phyloP scores from a whole-genome alignment of 1,140 invertebrate genomes.

The Drosophila willistoni region DNA sequence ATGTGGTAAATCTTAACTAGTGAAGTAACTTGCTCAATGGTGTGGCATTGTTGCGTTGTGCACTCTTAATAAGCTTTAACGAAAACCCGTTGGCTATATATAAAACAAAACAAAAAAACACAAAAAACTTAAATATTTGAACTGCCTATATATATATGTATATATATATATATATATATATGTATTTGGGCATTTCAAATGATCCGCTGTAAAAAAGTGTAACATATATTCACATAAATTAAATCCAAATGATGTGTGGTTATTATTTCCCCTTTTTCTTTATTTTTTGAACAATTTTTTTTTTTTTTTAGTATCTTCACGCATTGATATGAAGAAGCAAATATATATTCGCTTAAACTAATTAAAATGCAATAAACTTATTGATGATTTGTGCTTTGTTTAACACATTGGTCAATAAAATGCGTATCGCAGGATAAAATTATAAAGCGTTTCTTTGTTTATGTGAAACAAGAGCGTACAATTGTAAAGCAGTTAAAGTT shows the following conservation, averaged over 20 bases:
- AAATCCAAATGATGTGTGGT: slow-evolving; percentile 43
- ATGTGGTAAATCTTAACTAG: slow-evolving; percentile 17
- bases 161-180: too few relatives aligned
- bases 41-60: slow-evolving; percentile 36
- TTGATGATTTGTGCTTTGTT: slow-evolving; percentile 30
- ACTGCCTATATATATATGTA: slow-evolving; percentile 35
- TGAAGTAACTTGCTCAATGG: slow-evolving; percentile 52
- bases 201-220: slow-evolving; percentile 64
- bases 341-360: slow-evolving; percentile 42
- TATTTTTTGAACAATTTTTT: slow-evolving; percentile 3
- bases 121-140: not conserved
- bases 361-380: slow-evolving; percentile 50
- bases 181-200: slow-evolving; percentile 45
- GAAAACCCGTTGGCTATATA: slow-evolving; percentile 54
- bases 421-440: slow-evolving; percentile 13
- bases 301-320: slow-evolving; percentile 7
- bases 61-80: slow-evolving; percentile 56
- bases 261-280: slow-evolving; percentile 30
- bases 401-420: slow-evolving; percentile 19
- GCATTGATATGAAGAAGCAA: not conserved
- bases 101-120: slow-evolving; percentile 26
- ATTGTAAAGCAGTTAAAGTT: slow-evolving; percentile 72
- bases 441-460: slow-evolving; percentile 35
- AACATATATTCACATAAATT: slow-evolving; percentile 48
- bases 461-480: slow-evolving; percentile 52